Evolutionary conservation across 2,113 vertebrate species (phyloP), one percentile per base, ranked within the genome.

Genomic region (Aegypius monachus): DNA sequence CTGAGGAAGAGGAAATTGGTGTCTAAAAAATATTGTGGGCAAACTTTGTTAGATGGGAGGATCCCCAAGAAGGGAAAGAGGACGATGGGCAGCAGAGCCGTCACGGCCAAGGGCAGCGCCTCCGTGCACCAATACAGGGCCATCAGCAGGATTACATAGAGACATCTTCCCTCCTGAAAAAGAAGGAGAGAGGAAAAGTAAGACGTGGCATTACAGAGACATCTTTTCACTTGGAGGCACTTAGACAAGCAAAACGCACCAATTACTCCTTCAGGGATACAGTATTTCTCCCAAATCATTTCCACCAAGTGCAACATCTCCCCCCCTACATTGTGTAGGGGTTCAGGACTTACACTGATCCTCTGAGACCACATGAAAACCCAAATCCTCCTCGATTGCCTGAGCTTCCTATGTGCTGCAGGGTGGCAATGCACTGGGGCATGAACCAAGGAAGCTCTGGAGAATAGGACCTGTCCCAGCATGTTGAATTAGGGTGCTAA

Each of bases 1-100:
- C 99, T 99, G 90, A 99, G 98, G 82, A 99, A 99, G 72, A 99
- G 99, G 94, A 99, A 99, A 93, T 99, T 99, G 94, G 99, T 99
- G 94, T 99, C 99, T 45, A 99, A 97, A 95, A 99, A 99, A 97
- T 99, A 99, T 48, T 99, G 99, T 9, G 99, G 98, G 90, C 99
- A 99, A 88, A 99, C 98, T 82, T 98, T 98, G 96, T 96, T 98
- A 94, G 99, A 99, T 3, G 99, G 98, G 79, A 99, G 98, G 92
- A 99, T 97, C 16, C 99, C 99, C 97, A 99, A 87, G 66, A 99
- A 99, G 26, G 99, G 99, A 75, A 99, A 99, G 65, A 99, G 98
- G 97, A 99, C 97, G 52, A 99, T 98, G 19, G 99, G 99, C 65
- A 99, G 98, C 97, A 99, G 98, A 23, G 99, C 99, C 0, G 99